phyloP scores from a whole-genome alignment of 2,888 invertebrate genomes.

The Stegana nigrithorax region DNA sequence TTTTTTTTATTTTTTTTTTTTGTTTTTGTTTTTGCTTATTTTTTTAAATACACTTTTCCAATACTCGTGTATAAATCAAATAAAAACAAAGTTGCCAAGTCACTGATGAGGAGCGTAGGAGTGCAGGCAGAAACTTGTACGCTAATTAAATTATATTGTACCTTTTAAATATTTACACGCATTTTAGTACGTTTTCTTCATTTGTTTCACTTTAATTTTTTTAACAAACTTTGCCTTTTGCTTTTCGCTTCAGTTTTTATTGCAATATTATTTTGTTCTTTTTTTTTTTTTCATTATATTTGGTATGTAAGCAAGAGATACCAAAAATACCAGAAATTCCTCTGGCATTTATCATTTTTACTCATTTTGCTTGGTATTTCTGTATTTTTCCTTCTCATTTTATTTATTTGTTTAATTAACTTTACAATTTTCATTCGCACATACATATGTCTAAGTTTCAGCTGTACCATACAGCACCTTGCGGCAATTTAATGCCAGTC shows the following conservation, averaged over 20 bases:
- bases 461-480: no score
- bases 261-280: no score
- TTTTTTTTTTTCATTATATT: no score
- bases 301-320: background rate
- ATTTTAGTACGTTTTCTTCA: background rate
- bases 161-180: constrained; percentile 14
- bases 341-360: background rate
- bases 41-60: no score
- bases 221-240: background rate
- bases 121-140: constrained; percentile 36
- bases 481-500: background rate
- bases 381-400: background rate
- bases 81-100: background rate
- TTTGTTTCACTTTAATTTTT: background rate
- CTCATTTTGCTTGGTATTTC: background rate
- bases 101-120: background rate
- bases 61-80: background rate
- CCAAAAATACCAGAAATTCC: constrained; percentile 2
- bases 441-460: no score
- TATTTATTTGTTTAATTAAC: background rate
- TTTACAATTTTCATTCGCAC: no score
- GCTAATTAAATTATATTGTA: constrained; percentile 62
- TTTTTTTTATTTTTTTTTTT: no score
- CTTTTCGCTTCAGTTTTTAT: background rate
- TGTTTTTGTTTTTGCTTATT: no score